Conservation (phyloP, 2,888 invertebrate genomes). For the Epirrhoe alternata region DNA sequence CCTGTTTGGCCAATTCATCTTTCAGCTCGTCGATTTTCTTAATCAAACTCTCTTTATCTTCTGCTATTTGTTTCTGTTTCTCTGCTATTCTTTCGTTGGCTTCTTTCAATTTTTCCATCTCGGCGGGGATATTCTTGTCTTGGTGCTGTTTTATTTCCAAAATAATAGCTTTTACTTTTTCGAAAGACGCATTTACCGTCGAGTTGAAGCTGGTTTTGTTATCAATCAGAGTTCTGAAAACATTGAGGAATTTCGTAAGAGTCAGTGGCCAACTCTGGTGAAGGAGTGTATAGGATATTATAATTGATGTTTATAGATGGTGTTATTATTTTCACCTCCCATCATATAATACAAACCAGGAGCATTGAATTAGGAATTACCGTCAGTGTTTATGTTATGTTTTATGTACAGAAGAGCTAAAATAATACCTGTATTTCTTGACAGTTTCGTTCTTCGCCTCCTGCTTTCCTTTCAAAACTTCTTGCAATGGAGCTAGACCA, state of each 20-base stretch:
- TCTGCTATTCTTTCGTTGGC: slow-evolving; percentile 78
- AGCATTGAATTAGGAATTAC: no score
- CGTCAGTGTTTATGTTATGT: no score
- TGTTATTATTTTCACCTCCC: no score
- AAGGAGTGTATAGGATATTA: no score
- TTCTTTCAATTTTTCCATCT: slow-evolving; percentile 81
- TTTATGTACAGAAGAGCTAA: neutral
- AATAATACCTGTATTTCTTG: slow-evolving; percentile 66
- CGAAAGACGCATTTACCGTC: slow-evolving; percentile 70
- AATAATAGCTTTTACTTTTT: slow-evolving; percentile 83
- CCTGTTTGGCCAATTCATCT: slow-evolving; percentile 85
- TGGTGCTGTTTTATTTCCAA: slow-evolving; percentile 84
- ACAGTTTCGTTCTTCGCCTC: slow-evolving; percentile 67
- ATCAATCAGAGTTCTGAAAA: slow-evolving; percentile 69
- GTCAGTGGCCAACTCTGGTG: no score
- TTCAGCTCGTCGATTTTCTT: slow-evolving; percentile 83
- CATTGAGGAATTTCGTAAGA: no score
- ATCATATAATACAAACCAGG: no score
- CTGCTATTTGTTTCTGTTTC: slow-evolving; percentile 76
- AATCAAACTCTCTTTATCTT: slow-evolving; percentile 73
- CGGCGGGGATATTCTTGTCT: slow-evolving; percentile 81
- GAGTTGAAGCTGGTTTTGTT: slow-evolving; percentile 72
- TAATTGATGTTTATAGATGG: no score
- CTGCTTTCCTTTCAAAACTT: slow-evolving; percentile 66
- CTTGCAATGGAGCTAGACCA: slow-evolving; percentile 61